Conservation (phyloP, 1,140 invertebrate genomes). For the Scaptomyza hsui region DNA sequence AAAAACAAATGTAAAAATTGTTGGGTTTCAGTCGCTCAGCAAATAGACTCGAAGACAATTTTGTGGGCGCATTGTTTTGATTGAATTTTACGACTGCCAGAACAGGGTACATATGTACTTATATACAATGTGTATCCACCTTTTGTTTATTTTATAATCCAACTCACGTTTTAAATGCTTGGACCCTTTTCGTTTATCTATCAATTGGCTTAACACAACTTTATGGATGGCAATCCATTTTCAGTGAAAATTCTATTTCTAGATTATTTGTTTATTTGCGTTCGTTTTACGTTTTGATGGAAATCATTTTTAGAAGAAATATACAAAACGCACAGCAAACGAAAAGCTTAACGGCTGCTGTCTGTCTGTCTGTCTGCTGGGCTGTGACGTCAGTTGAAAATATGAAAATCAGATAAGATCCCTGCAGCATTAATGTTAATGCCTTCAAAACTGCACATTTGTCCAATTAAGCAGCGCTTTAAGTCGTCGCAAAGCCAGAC, state of each 20-base stretch:
- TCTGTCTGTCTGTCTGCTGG: conserved; percentile 31
- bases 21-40: conserved; percentile 10
- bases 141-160: conserved; percentile 55
- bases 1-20: conserved; percentile 48
- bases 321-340: conserved; percentile 26
- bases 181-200: conserved; percentile 41
- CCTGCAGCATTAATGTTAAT: conserved; percentile 23
- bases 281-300: conserved; percentile 55
- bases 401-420: conserved; percentile 21
- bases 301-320: conserved; percentile 54
- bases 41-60: conserved; percentile 35
- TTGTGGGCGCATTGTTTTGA: conserved; percentile 50
- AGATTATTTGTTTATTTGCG: conserved; percentile 43
- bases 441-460: conserved; percentile 8
- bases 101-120: conserved; percentile 15
- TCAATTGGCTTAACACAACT: conserved; percentile 37
- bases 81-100: conserved; percentile 39
- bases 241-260: conserved; percentile 42
- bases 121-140: conserved; percentile 26
- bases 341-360: conserved; percentile 32
- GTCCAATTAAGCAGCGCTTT: conserved; percentile 49
- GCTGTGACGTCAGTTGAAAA: conserved; percentile 54
- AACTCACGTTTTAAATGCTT: conserved; percentile 48
- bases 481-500: conserved; percentile 48
- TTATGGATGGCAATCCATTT: conserved; percentile 24